Evolutionary conservation across 2,888 invertebrate genomes (phyloP), one percentile per base, ranked within the genome.

Genomic region (Tetramorium bicarinatum): DNA sequence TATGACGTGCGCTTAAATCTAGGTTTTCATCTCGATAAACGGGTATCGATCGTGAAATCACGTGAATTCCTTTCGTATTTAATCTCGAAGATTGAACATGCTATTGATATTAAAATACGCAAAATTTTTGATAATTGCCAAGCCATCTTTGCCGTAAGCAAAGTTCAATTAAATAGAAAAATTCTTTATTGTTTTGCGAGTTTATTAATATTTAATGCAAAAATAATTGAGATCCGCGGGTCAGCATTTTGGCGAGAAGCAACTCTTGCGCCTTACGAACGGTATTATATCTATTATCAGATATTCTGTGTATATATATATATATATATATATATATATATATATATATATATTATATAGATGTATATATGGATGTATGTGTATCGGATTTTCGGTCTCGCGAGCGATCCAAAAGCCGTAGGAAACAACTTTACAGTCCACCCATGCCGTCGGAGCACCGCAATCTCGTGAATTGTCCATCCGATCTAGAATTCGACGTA

Each of bases 401-500:
- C 56, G 41, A 66, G 18, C 47, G 44, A 77, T 69, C 44, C 44
- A 56, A 79, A 79, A 41, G 54, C 54, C 44, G 29, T 44, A 15
- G 80, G 64, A 81, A 82, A 83, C 76, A 86, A 87, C 83, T 89
- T 89, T 86, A 87, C 86, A 89, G 69, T 86, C 75, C 82, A 75
- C 44, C 75, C 77, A 75, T 85, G 77, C 82, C 80, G 61, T 56
- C 81, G 67, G 44, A 54, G 77, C 64, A 75, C 44, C 74, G 80
- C 75, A 87, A 89, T 89, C 85, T 84, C 52, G 64, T 64, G 79
- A 88, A 88, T 88, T 83, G 88, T 83, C 72, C 71, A 74, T 71
- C 61, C 84, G 74, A 82, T 87, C 67, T 85, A 54, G 84, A 88
- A 86, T 88, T 83, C 52, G 75, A 75, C 21, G 76, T 69, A 79